Evolutionary conservation across 2,888 invertebrate species (phyloP).

Genomic region (Mesoligia furuncula): DNA sequence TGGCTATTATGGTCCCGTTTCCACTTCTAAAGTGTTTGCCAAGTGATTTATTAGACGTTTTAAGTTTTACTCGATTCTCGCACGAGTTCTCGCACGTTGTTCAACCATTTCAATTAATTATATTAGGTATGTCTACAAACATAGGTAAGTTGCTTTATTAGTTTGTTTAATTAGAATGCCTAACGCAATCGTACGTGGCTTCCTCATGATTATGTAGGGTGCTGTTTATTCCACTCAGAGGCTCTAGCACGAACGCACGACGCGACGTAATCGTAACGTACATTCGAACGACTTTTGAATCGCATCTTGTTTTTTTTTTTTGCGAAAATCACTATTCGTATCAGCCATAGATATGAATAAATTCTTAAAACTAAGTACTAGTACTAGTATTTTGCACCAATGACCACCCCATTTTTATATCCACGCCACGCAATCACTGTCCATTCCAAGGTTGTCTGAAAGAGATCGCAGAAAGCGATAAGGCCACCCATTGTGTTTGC

Average conservation of each 20-base stretch:
- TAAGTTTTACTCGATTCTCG: slow-evolving; percentile 50
- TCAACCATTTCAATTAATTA: slow-evolving; percentile 53
- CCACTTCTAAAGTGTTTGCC: slow-evolving; percentile 46
- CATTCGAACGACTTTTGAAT: not conserved
- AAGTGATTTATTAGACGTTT: slow-evolving; percentile 59
- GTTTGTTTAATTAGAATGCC: slow-evolving; percentile 15
- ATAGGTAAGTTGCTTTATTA: slow-evolving; percentile 23
- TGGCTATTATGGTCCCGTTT: slow-evolving; percentile 30
- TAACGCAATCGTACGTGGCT: slow-evolving; percentile 14
- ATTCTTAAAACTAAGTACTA: too few species aligned
- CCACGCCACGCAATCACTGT: too few species aligned
- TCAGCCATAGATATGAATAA: not conserved
- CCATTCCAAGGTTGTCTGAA: too few species aligned
- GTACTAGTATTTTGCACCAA: too few species aligned
- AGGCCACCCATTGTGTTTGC: too few species aligned
- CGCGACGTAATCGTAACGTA: not conserved
- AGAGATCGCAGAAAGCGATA: too few species aligned
- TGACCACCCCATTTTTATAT: too few species aligned
- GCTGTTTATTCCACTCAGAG: not conserved
- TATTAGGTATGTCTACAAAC: slow-evolving; percentile 30
- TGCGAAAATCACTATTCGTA: not conserved
- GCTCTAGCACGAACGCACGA: not conserved
- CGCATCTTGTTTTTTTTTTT: not conserved
- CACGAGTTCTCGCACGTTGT: slow-evolving; percentile 17
- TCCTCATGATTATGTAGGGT: not conserved